Percentiles rank a stretch among this genome's conserved stretches.
phyloP scores from a whole-genome alignment of 2,113 vertebrate genomes.

The Sorex fumeus region DNA sequence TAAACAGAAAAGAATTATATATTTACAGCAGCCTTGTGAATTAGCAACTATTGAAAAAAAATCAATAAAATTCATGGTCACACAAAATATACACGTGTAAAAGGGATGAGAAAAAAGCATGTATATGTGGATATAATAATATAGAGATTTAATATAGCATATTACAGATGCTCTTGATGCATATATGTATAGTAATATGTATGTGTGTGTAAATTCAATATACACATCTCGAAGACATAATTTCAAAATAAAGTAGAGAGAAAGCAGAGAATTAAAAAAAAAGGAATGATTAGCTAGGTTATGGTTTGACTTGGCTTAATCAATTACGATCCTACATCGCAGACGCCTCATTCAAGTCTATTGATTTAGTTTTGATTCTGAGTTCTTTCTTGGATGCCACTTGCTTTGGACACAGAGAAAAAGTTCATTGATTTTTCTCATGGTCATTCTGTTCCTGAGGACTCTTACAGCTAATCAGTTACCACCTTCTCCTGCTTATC shows the following conservation, averaged over 20 bases:
- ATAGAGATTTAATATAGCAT: accelerated
- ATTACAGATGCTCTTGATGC: neutral
- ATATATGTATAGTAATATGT: neutral
- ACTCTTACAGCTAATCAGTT: constrained; percentile 73
- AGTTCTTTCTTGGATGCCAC: neutral
- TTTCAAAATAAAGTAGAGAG: neutral
- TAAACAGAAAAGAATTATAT: neutral
- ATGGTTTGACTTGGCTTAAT: neutral
- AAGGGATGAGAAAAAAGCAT: neutral
- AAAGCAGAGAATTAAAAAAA: neutral
- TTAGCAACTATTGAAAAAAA: neutral
- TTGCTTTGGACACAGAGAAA: constrained; percentile 10
- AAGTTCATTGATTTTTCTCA: constrained; percentile 77
- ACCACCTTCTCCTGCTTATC: constrained; percentile 81
- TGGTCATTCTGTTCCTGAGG: constrained; percentile 33
- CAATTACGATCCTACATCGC: neutral
- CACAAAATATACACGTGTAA: neutral
- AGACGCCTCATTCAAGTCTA: constrained; percentile 46
- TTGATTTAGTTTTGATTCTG: constrained; percentile 48
- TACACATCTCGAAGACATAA: neutral
- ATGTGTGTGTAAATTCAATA: neutral
- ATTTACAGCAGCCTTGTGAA: neutral
- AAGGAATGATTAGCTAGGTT: neutral
- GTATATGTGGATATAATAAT: accelerated
- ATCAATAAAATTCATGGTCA: neutral